phyloP scores from a whole-genome alignment of 2,888 invertebrate genomes.

The Rhingia campestris region DNA sequence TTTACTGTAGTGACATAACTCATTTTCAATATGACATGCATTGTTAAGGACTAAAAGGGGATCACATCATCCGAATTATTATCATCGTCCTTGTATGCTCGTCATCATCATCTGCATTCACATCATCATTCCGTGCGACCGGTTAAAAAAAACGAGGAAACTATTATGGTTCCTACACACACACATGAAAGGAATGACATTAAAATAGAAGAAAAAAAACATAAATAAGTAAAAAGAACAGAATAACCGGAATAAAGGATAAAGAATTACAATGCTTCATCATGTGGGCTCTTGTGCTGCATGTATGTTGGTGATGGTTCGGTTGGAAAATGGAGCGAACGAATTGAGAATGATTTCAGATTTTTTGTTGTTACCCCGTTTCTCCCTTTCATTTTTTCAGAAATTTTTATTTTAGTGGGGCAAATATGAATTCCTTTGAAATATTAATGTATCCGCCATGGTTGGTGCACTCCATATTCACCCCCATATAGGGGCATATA shows the following conservation, averaged over 20 bases:
- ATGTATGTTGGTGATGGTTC: constrained; percentile 53
- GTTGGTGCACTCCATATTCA: constrained; percentile 53
- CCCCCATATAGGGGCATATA: constrained; percentile 4
- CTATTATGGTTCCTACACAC: constrained; percentile 47
- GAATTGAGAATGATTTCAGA: constrained; percentile 70
- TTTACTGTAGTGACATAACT: constrained; percentile 72
- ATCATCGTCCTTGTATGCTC: constrained; percentile 36
- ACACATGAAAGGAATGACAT: constrained; percentile 36
- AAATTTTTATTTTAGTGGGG: constrained; percentile 63
- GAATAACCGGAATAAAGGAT: constrained; percentile 71
- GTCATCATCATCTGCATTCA: constrained; percentile 52
- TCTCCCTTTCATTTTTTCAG: constrained; percentile 25
- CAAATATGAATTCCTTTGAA: constrained; percentile 72
- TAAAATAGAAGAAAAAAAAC: constrained; percentile 8
- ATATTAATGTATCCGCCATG: constrained; percentile 67
- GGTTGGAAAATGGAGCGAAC: constrained; percentile 74
- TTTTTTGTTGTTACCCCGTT: constrained; percentile 25
- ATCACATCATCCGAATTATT: constrained; percentile 67
- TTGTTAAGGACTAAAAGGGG: constrained; percentile 69
- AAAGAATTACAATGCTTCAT: constrained; percentile 73
- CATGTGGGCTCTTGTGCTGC: constrained; percentile 66
- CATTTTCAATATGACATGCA: constrained; percentile 73
- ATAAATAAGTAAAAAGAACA: constrained; percentile 33
- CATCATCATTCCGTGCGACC: constrained; percentile 71
- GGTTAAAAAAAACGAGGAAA: constrained; percentile 41